Conservation (phyloP, 2,113 vertebrate species). For the Psettodes erumei region DNA sequence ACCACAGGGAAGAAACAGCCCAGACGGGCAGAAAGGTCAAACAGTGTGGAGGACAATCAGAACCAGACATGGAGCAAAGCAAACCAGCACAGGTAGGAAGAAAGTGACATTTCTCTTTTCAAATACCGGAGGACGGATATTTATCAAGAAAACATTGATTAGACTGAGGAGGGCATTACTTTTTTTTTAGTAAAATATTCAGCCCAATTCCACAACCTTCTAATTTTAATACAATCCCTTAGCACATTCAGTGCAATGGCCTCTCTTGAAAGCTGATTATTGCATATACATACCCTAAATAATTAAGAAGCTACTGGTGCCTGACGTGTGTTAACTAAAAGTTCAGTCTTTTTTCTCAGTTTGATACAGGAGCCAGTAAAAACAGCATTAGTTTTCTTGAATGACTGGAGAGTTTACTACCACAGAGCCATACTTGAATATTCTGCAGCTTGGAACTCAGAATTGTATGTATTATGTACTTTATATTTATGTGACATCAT, state of each 20-base stretch:
- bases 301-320: background rate
- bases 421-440: background rate
- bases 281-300: background rate
- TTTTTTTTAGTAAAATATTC: background rate
- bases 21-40: slow-evolving; percentile 90
- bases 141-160: background rate
- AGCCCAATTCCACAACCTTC: background rate
- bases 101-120: background rate
- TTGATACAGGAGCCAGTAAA: background rate
- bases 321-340: background rate
- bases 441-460: background rate
- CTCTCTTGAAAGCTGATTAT: background rate
- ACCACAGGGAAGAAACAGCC: slow-evolving; percentile 92
- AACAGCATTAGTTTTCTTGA: background rate
- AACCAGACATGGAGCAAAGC: slow-evolving; percentile 71
- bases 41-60: slow-evolving; percentile 84
- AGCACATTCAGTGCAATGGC: background rate
- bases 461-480: background rate
- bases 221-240: background rate
- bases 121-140: background rate
- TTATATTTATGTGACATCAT: background rate
- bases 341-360: background rate
- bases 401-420: background rate
- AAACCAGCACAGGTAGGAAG: slow-evolving; percentile 71
- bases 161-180: background rate